Percentiles rank a stretch among this genome's conserved stretches.
Evolutionary conservation across 2,113 vertebrate species (phyloP).

Genomic region (Labeo catla): DNA sequence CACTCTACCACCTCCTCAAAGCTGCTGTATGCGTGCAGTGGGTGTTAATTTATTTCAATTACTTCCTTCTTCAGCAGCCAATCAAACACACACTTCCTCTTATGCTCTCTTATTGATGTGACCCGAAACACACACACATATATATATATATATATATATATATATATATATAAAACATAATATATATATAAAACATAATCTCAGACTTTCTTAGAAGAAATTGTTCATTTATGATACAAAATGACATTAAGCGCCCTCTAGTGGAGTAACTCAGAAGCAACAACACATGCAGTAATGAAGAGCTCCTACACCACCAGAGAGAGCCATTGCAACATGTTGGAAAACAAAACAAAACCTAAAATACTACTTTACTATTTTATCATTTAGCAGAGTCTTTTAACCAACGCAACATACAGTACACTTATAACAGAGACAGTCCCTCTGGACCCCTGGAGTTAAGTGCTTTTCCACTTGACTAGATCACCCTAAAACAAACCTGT

Average conservation of each 20-base stretch:
- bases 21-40: background rate
- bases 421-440: conserved; percentile 3
- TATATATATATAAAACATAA: too few relatives aligned
- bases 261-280: background rate
- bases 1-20: background rate
- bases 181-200: background rate
- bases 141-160: too few relatives aligned
- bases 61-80: background rate
- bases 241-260: conserved; percentile 10
- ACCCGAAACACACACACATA: background rate
- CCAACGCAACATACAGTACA: background rate
- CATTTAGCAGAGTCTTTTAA: conserved; percentile 12
- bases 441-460: background rate
- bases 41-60: conserved; percentile 10
- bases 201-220: background rate
- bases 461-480: background rate
- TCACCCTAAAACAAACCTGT: background rate
- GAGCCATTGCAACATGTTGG: conserved; percentile 12
- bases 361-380: background rate
- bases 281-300: background rate
- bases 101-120: background rate
- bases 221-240: background rate
- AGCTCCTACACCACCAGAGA: background rate
- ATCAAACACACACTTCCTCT: background rate
- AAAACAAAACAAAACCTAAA: conserved; percentile 9